Percentiles rank a stretch among this genome's conserved stretches.
These are phyloP conservation scores for Tetramorium alpestre DNA, from an alignment of 1,140 invertebrate species.

Conservation along the genomic window DNA sequence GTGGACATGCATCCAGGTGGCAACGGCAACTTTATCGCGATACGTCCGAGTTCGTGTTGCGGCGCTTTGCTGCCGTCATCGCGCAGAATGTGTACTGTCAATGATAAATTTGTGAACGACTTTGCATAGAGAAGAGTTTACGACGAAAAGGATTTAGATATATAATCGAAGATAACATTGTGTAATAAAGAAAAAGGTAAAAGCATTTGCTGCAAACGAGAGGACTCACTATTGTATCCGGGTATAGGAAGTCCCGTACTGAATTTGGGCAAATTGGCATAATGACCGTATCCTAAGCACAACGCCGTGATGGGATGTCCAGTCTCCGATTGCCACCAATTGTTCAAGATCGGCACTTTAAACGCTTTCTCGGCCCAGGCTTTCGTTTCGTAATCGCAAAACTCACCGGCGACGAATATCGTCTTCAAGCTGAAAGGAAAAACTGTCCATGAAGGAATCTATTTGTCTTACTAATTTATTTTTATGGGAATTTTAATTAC, in stretches of 20 bases:
- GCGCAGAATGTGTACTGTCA: slow-evolving; percentile 90
- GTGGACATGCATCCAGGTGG: slow-evolving; percentile 95
- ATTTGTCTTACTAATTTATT: background rate
- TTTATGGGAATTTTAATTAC: background rate
- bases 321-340: slow-evolving; percentile 99
- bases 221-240: slow-evolving; percentile 89
- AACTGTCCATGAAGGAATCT: background rate
- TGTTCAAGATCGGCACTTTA: slow-evolving; percentile 94
- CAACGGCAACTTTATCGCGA: slow-evolving; percentile 94
- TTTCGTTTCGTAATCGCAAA: slow-evolving; percentile 96
- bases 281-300: slow-evolving; percentile 91
- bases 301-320: slow-evolving; percentile 95
- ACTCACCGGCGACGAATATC: slow-evolving; percentile 96
- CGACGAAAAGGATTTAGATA: background rate
- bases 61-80: slow-evolving; percentile 90
- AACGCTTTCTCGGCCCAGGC: slow-evolving; percentile 93
- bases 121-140: background rate
- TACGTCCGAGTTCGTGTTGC: slow-evolving; percentile 91
- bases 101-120: background rate
- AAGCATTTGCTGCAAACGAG: background rate
- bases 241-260: slow-evolving; percentile 92
- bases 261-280: slow-evolving; percentile 88
- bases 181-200: background rate
- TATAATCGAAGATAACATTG: background rate
- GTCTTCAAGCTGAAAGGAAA: slow-evolving; percentile 88